These are phyloP conservation scores for Synanthedon tipuliformis DNA, from an alignment of 2,888 invertebrate genomes.

Conservation along the genomic window DNA sequence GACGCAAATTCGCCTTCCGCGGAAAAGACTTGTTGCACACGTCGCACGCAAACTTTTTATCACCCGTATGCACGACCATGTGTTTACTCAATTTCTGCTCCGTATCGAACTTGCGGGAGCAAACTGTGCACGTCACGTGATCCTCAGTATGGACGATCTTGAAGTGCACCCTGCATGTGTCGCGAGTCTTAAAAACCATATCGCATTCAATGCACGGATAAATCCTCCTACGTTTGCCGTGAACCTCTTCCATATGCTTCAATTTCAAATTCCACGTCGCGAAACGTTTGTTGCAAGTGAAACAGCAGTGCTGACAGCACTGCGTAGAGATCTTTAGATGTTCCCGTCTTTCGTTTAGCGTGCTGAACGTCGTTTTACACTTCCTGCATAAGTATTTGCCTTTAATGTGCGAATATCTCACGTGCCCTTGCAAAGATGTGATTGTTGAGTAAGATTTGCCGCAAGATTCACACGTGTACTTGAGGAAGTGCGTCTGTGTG, in stretches of 20 bases:
- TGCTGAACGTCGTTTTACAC: slow-evolving; percentile 5
- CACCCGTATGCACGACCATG: slow-evolving; percentile 53
- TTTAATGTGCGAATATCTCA: slow-evolving; percentile 16
- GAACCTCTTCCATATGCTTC: slow-evolving; percentile 29
- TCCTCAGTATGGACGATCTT: slow-evolving; percentile 32
- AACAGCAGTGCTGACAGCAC: slow-evolving; percentile 5
- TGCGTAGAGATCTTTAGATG: slow-evolving; percentile 3
- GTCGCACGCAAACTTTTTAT: slow-evolving; percentile 52
- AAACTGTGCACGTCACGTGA: slow-evolving; percentile 28
- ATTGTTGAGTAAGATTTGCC: slow-evolving; percentile 50
- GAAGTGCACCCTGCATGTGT: slow-evolving; percentile 31
- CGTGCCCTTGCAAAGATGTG: slow-evolving; percentile 41
- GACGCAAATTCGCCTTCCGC: slow-evolving; percentile 36
- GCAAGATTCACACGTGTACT: slow-evolving; percentile 51
- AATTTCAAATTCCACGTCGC: slow-evolving; percentile 16
- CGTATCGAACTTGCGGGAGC: slow-evolving; percentile 45
- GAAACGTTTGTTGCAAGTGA: slow-evolving; percentile 5
- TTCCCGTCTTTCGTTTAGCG: slow-evolving; percentile 1
- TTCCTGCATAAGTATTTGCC: not conserved
- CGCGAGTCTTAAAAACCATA: slow-evolving; percentile 23
- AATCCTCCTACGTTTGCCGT: slow-evolving; percentile 31
- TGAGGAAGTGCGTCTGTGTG: slow-evolving; percentile 45
- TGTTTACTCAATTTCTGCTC: slow-evolving; percentile 55
- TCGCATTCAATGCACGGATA: slow-evolving; percentile 43
- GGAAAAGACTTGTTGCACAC: slow-evolving; percentile 51